Evolutionary conservation across 2,113 vertebrate genomes (phyloP).

Genomic region (Tyto alba): DNA sequence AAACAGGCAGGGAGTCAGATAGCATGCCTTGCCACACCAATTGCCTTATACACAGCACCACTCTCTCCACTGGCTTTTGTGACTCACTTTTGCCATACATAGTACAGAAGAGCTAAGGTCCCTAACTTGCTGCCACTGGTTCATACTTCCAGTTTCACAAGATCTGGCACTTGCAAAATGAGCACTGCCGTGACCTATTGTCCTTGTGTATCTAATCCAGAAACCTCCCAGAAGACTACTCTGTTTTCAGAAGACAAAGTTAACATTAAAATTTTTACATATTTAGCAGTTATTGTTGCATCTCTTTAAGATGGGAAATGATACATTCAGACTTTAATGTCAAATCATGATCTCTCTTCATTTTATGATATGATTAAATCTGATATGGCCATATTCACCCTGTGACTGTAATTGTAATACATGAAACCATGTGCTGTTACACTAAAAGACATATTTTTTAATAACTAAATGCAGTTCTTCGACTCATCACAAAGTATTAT

Average conservation of each 20-base stretch:
- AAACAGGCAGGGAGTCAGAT: background rate
- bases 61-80: rapidly evolving
- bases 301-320: background rate
- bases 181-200: background rate
- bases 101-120: background rate
- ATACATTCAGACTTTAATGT: background rate
- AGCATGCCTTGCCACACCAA: rapidly evolving
- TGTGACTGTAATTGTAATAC: background rate
- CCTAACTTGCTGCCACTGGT: background rate
- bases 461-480: slow-evolving; percentile 1
- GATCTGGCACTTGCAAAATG: background rate
- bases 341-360: background rate
- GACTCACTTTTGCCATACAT: background rate
- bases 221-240: background rate
- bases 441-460: background rate
- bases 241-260: background rate
- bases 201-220: background rate
- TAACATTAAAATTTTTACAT: background rate
- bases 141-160: background rate
- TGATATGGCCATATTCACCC: background rate
- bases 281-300: background rate
- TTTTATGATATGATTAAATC: background rate
- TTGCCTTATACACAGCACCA: background rate
- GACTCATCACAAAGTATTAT: background rate
- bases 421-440: background rate